Conservation (phyloP, 2,113 vertebrate genomes). For the Gnathonemus echidnorhynchus region DNA sequence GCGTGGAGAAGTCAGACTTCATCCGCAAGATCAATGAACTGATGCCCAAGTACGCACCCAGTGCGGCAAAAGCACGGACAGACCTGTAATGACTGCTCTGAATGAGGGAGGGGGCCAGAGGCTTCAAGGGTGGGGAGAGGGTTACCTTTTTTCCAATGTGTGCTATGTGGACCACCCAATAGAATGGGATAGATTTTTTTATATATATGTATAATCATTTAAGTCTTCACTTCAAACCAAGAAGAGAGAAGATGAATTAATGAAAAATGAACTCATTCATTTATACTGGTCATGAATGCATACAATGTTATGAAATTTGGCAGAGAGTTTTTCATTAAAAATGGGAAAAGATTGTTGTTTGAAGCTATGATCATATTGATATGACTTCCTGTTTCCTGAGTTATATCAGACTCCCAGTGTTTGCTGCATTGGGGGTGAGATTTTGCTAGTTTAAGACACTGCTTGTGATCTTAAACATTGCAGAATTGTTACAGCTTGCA, state of each 20-base stretch:
- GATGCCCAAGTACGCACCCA: slow-evolving; percentile 91
- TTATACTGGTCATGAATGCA: slow-evolving; percentile 37
- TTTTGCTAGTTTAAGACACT: background rate
- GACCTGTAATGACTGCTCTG: slow-evolving; percentile 68
- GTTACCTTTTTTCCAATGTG: background rate
- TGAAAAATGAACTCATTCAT: slow-evolving; percentile 38
- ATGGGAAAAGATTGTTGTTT: slow-evolving; percentile 37
- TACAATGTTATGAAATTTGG: slow-evolving; percentile 46
- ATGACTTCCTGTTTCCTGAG: background rate
- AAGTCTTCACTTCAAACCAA: slow-evolving; percentile 4
- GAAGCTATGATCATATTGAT: slow-evolving; percentile 6
- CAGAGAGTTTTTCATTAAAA: slow-evolving; percentile 67
- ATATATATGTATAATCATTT: slow-evolving; percentile 33
- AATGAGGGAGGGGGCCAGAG: background rate
- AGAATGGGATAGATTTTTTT: slow-evolving; percentile 42
- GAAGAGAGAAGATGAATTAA: slow-evolving; percentile 16
- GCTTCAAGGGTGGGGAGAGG: background rate
- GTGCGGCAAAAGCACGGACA: slow-evolving; percentile 77
- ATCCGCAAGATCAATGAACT: slow-evolving; percentile 93
- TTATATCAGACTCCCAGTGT: background rate
- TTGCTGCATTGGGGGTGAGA: background rate
- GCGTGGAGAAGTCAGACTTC: slow-evolving; percentile 90
- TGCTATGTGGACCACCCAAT: slow-evolving; percentile 24
- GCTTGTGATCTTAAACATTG: background rate
- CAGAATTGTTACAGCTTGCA: background rate